Evolutionary conservation across 2,888 invertebrate genomes (phyloP).

Genomic region (Galerucella calmariensis): DNA sequence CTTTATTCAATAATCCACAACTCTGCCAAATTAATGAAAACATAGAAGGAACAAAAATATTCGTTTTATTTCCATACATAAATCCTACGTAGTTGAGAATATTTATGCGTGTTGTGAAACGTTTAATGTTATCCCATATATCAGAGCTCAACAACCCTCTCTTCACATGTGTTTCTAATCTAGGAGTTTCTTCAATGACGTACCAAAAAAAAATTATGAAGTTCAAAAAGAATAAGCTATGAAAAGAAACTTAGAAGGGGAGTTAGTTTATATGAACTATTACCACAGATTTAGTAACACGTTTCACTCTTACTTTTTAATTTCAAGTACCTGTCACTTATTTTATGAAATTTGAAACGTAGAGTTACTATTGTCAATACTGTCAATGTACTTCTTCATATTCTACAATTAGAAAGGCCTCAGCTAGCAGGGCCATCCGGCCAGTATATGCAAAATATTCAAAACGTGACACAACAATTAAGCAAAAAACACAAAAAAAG

Average conservation of each 20-base stretch:
- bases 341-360: too few species aligned
- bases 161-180: constrained; percentile 46
- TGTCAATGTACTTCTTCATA: too few species aligned
- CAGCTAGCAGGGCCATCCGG: too few species aligned
- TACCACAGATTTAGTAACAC: not conserved
- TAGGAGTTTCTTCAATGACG: constrained; percentile 12
- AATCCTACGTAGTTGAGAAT: constrained; percentile 27
- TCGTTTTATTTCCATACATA: constrained; percentile 33
- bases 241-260: not conserved
- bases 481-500: too few species aligned
- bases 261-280: not conserved
- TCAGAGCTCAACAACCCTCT: constrained; percentile 37
- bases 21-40: constrained; percentile 8
- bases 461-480: too few species aligned
- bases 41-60: constrained; percentile 27
- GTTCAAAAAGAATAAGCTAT: not conserved
- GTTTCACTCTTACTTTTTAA: too few species aligned
- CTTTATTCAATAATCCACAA: constrained; percentile 18
- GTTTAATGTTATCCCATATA: constrained; percentile 41
- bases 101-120: constrained; percentile 42
- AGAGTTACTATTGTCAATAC: too few species aligned
- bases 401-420: too few species aligned
- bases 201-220: not conserved
- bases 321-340: too few species aligned
- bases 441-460: too few species aligned